Evolutionary conservation across 37 sponge, comb jelly and placozoan genomes (phyloP).

Genomic region (Eunapius fragilis): DNA sequence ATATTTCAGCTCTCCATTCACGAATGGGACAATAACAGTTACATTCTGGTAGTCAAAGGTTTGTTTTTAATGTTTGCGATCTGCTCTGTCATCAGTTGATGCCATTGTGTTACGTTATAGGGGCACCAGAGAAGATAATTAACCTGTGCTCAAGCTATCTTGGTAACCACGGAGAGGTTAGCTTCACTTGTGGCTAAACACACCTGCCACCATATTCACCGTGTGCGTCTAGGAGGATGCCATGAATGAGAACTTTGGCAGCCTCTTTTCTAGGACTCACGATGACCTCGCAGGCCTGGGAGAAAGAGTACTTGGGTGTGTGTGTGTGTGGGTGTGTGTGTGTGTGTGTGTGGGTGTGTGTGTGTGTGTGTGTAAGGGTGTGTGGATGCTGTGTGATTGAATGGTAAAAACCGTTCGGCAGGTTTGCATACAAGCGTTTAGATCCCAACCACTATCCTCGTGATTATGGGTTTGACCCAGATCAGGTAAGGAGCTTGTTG

Average conservation of each 20-base stretch:
- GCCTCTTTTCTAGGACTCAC: conserved; percentile 71
- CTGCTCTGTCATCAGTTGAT: not conserved
- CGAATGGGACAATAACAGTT: conserved; percentile 57
- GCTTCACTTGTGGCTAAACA: no score
- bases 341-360: not conserved
- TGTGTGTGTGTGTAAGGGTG: no score
- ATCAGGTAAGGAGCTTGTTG: conserved; percentile 32
- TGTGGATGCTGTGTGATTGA: no score
- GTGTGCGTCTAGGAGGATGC: conserved; percentile 30
- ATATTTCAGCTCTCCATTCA: conserved; percentile 88
- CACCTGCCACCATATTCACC: no score
- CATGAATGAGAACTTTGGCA: conserved; percentile 46
- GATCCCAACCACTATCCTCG: conserved; percentile 62
- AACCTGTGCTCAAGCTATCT: conserved; percentile 74
- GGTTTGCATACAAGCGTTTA: conserved; percentile 81
- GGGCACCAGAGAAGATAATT: conserved; percentile 92
- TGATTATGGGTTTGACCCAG: conserved; percentile 82
- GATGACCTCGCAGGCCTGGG: conserved; percentile 88
- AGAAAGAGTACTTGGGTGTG: conserved; percentile 97
- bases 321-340: no score
- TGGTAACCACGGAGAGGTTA: conserved; percentile 54
- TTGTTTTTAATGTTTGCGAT: not conserved
- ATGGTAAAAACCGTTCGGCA: no score
- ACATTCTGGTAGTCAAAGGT: conserved; percentile 94
- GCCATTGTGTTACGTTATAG: not conserved